Conservation (phyloP, 1,140 invertebrate genomes). For the Pseudachorutes palmiensis region DNA sequence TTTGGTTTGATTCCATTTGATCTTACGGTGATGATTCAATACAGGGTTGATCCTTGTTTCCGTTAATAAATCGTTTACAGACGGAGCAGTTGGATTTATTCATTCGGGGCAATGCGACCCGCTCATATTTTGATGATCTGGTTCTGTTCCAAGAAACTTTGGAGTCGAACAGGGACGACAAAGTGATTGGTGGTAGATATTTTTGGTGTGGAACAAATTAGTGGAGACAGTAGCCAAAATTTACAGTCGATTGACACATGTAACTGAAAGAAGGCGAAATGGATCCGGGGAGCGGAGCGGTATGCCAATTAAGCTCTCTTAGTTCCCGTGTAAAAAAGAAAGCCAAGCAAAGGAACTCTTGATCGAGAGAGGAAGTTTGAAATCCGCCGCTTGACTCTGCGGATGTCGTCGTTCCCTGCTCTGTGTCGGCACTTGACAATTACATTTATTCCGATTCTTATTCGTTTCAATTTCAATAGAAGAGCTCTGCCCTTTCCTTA, state of each 20-base stretch:
- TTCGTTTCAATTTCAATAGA: slow-evolving; percentile 31
- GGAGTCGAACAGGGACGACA: too few species aligned
- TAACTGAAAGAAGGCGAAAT: slow-evolving; percentile 18
- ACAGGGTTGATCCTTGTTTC: background rate
- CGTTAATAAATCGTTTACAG: slow-evolving; percentile 8
- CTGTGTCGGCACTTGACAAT: slow-evolving; percentile 36
- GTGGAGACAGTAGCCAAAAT: slow-evolving; percentile 39
- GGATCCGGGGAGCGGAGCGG: slow-evolving; percentile 15
- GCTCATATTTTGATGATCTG: slow-evolving; percentile 33
- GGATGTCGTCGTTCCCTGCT: too few species aligned
- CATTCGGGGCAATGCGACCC: slow-evolving; percentile 4
- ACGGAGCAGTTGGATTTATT: background rate
- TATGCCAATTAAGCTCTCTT: slow-evolving; percentile 39
- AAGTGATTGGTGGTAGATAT: slow-evolving; percentile 37
- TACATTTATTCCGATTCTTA: slow-evolving; percentile 29
- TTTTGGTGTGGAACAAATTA: slow-evolving; percentile 39
- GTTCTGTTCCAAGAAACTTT: slow-evolving; percentile 36
- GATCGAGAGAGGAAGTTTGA: too few species aligned
- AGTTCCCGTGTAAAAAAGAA: too few species aligned
- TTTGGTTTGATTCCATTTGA: too few species aligned
- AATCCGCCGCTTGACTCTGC: too few species aligned
- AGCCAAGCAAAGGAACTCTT: too few species aligned
- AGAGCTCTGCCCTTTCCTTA: slow-evolving; percentile 14
- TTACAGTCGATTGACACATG: slow-evolving; percentile 39
- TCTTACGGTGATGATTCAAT: background rate